phyloP scores from a whole-genome alignment of 2,888 invertebrate species.

The Acleris cristana region DNA sequence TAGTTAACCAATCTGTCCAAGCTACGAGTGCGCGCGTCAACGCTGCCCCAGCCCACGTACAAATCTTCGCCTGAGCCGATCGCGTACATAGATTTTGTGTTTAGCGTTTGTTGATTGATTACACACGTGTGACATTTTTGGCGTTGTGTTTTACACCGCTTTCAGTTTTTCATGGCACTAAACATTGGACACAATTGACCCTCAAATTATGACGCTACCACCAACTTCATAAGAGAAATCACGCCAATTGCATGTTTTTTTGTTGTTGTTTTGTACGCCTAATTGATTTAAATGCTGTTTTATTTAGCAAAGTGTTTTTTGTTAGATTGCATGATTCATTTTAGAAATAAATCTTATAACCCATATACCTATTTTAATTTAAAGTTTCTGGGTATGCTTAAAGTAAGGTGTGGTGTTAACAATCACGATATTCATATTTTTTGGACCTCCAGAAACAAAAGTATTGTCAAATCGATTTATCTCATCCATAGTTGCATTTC shows the following conservation, averaged over 20 bases:
- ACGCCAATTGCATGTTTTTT: slow-evolving; percentile 27
- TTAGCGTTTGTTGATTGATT: background rate
- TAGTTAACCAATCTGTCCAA: slow-evolving; percentile 14
- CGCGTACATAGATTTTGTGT: background rate
- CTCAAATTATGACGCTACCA: slow-evolving; percentile 16
- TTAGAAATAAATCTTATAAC: slow-evolving; percentile 16
- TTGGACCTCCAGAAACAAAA: slow-evolving; percentile 52
- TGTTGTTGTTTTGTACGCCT: slow-evolving; percentile 6
- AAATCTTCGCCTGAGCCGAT: background rate
- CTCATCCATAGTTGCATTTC: slow-evolving; percentile 46
- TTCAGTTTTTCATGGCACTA: slow-evolving; percentile 32
- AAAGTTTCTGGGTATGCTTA: slow-evolving; percentile 29
- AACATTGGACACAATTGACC: slow-evolving; percentile 33
- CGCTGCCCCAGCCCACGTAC: slow-evolving; percentile 2
- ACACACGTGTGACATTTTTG: slow-evolving; percentile 3
- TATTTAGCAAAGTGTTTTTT: background rate
- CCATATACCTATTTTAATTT: background rate
- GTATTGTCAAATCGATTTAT: slow-evolving; percentile 23
- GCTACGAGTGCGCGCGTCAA: slow-evolving; percentile 17
- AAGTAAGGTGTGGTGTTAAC: slow-evolving; percentile 33
- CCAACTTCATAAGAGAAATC: slow-evolving; percentile 6
- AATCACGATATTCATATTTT: slow-evolving; percentile 80
- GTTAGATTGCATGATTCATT: slow-evolving; percentile 20
- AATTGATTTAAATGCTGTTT: slow-evolving; percentile 1
- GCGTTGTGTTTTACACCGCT: slow-evolving; percentile 25